A percentile compares a stretch with the other conserved stretches of the same genome.
Evolutionary conservation across 2,888 invertebrate species (phyloP).

Genomic region (Cremastinae sp.): DNA sequence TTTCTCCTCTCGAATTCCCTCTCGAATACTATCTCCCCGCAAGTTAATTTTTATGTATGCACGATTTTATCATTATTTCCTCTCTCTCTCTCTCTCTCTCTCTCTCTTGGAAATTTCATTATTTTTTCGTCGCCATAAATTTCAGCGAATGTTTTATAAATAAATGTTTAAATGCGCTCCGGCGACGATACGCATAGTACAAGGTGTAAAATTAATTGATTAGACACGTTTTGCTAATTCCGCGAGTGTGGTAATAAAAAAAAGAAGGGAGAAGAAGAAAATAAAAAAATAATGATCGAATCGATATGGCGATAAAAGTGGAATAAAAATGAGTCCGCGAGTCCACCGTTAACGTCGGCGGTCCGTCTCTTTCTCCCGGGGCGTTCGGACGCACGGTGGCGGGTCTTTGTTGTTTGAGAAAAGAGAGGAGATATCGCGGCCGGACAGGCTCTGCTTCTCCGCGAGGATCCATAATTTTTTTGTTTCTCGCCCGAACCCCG

Average conservation of each 20-base stretch:
- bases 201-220: no score
- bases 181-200: no score
- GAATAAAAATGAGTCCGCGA: slow-evolving; percentile 50
- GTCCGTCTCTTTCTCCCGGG: slow-evolving; percentile 2
- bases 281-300: slow-evolving; percentile 23
- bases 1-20: slow-evolving; percentile 17
- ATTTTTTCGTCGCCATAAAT: background rate
- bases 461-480: slow-evolving; percentile 53
- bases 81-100: background rate
- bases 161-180: no score
- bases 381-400: background rate
- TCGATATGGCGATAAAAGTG: slow-evolving; percentile 43
- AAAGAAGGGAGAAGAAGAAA: no score
- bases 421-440: slow-evolving; percentile 42
- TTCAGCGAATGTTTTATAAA: background rate
- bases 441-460: slow-evolving; percentile 48
- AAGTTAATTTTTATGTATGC: background rate
- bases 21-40: slow-evolving; percentile 3
- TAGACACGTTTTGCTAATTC: no score
- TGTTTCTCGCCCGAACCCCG: slow-evolving; percentile 46
- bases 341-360: slow-evolving; percentile 53
- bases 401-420: slow-evolving; percentile 14
- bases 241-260: no score
- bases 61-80: background rate
- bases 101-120: no score